Percentiles rank a stretch among this genome's conserved stretches.
These are phyloP conservation scores for Acrobasis suavella DNA, from an alignment of 2,888 invertebrate genomes.

Conservation along the genomic window DNA sequence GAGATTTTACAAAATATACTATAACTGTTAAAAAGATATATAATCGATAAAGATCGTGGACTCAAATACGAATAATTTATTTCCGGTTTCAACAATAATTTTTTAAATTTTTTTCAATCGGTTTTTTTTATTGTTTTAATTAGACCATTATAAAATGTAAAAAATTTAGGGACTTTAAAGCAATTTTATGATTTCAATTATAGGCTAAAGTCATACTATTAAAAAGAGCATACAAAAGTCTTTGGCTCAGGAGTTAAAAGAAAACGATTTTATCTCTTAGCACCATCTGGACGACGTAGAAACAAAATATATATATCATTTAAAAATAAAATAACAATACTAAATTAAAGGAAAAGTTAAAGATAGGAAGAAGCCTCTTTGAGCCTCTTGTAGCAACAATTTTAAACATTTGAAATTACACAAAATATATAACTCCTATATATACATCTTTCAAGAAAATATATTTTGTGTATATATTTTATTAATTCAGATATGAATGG, in stretches of 20 bases:
- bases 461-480: constrained; percentile 25
- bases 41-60: too few relatives aligned
- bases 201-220: constrained; percentile 27
- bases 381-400: constrained; percentile 16
- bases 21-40: too few relatives aligned
- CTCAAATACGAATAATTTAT: too few relatives aligned
- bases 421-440: constrained; percentile 27
- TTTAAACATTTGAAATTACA: constrained; percentile 21
- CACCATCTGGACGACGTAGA: constrained; percentile 69
- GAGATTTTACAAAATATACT: too few relatives aligned
- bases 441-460: constrained; percentile 30
- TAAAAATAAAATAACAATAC: constrained; percentile 36
- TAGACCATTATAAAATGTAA: too few relatives aligned
- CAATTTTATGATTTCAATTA: too few relatives aligned
- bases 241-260: constrained; percentile 72
- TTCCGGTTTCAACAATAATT: too few relatives aligned
- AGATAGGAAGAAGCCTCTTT: constrained; percentile 25
- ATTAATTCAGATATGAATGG: constrained; percentile 53
- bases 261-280: constrained; percentile 68
- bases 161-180: too few relatives aligned
- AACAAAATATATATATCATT: constrained; percentile 32
- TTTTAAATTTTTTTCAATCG: too few relatives aligned
- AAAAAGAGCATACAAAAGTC: constrained; percentile 54
- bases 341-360: constrained; percentile 32
- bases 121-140: too few relatives aligned